Base-by-base conservation (phyloP, 1,140 invertebrate genomes). In the Laodelphax striatellus region DNA sequence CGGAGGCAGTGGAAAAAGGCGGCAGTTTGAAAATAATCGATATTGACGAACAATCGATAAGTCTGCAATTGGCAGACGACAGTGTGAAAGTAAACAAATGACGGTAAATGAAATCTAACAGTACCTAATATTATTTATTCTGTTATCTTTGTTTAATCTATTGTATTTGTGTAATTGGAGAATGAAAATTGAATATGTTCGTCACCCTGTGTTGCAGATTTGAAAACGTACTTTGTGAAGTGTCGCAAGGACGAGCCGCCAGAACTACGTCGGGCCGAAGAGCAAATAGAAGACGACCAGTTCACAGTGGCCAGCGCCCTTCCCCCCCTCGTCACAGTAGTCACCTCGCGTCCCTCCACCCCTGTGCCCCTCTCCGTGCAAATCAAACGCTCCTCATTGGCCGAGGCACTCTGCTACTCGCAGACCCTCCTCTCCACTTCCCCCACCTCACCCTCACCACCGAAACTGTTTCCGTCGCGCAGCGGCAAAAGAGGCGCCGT, bases 141-240 rank as follows among this genome's bases (percentile, higher is more conserved):
- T n/a, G n/a, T n/a, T n/a, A n/a, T n/a, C n/a, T n/a, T n/a, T n/a
- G n/a, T n/a, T n/a, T n/a, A n/a, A n/a, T n/a, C n/a, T n/a, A n/a
- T n/a, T n/a, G n/a, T n/a, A n/a, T n/a, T n/a, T n/a, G n/a, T n/a
- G n/a, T n/a, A n/a, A n/a, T n/a, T n/a, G n/a, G 24, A 28, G 24
- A 28, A 28, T 28, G 24, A 28, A 28, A 28, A 28, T n/a, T n/a
- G n/a, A n/a, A n/a, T n/a, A n/a, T n/a, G n/a, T n/a, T 28, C 24
- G 24, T 6, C 24, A 28, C 2, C 24, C 6, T 28, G 24, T 28
- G 67, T 74, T 80, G 55, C 71, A 88, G 87, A 82, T 66, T 79
- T 90, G 70, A 86, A 87, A 72, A 92, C 88, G 1, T 90, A 82
- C 72, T 91, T 91, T 70, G 88, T 91, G 77, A 64, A 76, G 77